A percentile compares a stretch with the other conserved stretches of the same genome.
These are phyloP conservation scores for Benitochromis conjunctus DNA, from an alignment of 2,113 vertebrate species.

Conservation along the genomic window DNA sequence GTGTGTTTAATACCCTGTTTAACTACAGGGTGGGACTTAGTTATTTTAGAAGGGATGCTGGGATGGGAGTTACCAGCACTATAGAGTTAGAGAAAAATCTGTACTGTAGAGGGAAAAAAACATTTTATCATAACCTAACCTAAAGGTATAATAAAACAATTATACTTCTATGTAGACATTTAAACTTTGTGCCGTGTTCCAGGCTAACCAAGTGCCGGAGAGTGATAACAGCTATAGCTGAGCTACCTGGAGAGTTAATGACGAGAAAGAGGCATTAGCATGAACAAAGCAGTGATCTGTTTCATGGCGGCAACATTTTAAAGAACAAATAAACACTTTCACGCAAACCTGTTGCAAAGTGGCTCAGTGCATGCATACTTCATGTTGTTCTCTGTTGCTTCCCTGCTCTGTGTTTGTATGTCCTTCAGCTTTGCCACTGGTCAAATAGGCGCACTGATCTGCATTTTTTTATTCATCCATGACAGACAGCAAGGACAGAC, in stretches of 20 bases:
- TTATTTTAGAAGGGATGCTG: background rate
- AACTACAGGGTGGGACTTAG: slow-evolving; percentile 18
- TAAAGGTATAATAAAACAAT: background rate
- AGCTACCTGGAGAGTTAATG: background rate
- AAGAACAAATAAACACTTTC: background rate
- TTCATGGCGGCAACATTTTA: background rate
- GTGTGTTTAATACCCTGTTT: slow-evolving; percentile 37
- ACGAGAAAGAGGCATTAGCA: background rate
- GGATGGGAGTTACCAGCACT: background rate
- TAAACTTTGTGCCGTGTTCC: background rate
- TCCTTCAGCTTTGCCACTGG: background rate
- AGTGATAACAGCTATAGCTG: background rate
- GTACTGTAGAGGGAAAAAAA: background rate
- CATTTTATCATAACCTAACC: background rate
- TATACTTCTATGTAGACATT: background rate
- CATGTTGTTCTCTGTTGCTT: background rate
- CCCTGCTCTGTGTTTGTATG: background rate
- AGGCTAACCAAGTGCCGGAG: background rate
- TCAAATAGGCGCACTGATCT: background rate
- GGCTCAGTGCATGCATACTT: background rate
- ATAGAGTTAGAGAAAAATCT: background rate
- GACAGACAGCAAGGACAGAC: background rate
- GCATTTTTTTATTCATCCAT: background rate
- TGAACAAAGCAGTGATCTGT: background rate
- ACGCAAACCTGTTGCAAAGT: background rate